Percentiles rank a stretch among this genome's conserved stretches.
Conservation (phyloP, 1,140 invertebrate species). For the Drosophila subobscura region DNA sequence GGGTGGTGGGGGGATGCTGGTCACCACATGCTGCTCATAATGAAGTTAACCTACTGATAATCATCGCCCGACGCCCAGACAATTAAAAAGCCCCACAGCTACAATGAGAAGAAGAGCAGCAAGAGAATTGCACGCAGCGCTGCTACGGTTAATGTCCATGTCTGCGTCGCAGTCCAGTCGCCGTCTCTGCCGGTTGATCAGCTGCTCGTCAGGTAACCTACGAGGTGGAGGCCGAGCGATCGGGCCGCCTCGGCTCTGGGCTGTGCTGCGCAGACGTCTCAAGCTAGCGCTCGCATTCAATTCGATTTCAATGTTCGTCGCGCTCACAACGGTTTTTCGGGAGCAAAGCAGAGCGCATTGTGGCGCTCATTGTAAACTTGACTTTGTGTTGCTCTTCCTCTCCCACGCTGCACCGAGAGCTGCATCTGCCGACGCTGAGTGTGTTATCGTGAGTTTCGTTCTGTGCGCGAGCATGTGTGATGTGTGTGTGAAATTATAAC, state of each 20-base stretch:
- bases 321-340: conserved; percentile 50
- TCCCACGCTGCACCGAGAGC: conserved; percentile 34
- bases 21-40: conserved; percentile 67
- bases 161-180: conserved; percentile 6
- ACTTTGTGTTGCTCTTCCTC: conserved; percentile 28
- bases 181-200: conserved; percentile 23
- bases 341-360: conserved; percentile 2
- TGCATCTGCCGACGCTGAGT: conserved; percentile 20
- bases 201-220: conserved; percentile 51
- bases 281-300: conserved; percentile 51
- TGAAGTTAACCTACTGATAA: conserved; percentile 65
- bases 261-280: conserved; percentile 45
- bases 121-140: conserved; percentile 60
- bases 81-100: conserved; percentile 46
- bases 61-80: conserved; percentile 64
- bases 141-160: background rate
- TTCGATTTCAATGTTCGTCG: conserved; percentile 61
- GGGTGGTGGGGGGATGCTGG: conserved; percentile 9
- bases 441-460: conserved; percentile 59
- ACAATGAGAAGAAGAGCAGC: conserved; percentile 1
- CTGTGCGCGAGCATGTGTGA: conserved; percentile 29
- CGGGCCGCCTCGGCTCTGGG: background rate
- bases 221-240: background rate
- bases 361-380: conserved; percentile 36
- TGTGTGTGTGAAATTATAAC: conserved; percentile 25